A percentile compares a stretch with the other conserved stretches of the same genome.
These are phyloP conservation scores for Acipenser oxyrinchus DNA, from an alignment of 2,797 vertebrate genomes.

Conservation along the genomic window DNA sequence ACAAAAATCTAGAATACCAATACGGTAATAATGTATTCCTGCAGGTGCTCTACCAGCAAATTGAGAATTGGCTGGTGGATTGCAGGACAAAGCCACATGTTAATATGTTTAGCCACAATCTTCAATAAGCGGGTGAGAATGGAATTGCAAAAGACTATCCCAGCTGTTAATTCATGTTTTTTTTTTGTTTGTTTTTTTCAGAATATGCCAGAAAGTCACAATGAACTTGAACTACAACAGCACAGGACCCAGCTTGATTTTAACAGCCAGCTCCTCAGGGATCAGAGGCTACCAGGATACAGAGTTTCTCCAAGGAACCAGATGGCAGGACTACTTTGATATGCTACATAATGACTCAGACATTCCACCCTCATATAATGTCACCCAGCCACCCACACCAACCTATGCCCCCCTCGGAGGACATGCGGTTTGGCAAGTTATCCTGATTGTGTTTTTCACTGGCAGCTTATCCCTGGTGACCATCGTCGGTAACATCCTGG, in stretches of 20 bases:
- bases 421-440: conserved; percentile 79
- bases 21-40: too few relatives aligned
- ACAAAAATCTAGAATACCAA: too few relatives aligned
- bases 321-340: conserved; percentile 36
- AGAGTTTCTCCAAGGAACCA: conserved; percentile 45
- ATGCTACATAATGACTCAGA: conserved; percentile 43
- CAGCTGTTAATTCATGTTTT: background rate
- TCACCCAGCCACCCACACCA: conserved; percentile 29
- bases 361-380: conserved; percentile 31
- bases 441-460: conserved; percentile 81
- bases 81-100: too few relatives aligned
- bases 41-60: too few relatives aligned
- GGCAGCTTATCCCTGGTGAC: conserved; percentile 82
- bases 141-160: too few relatives aligned
- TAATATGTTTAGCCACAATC: too few relatives aligned
- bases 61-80: too few relatives aligned
- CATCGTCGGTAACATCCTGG: conserved; percentile 86
- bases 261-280: conserved; percentile 59
- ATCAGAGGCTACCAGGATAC: conserved; percentile 51
- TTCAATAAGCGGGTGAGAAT: too few relatives aligned
- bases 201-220: conserved; percentile 72
- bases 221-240: conserved; percentile 70
- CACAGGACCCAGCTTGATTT: conserved; percentile 55
- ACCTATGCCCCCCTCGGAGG: conserved; percentile 75
- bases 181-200: conserved; percentile 41